Conservation (phyloP, 1,140 invertebrate species). For the Caenorhabditis briggsae region DNA sequence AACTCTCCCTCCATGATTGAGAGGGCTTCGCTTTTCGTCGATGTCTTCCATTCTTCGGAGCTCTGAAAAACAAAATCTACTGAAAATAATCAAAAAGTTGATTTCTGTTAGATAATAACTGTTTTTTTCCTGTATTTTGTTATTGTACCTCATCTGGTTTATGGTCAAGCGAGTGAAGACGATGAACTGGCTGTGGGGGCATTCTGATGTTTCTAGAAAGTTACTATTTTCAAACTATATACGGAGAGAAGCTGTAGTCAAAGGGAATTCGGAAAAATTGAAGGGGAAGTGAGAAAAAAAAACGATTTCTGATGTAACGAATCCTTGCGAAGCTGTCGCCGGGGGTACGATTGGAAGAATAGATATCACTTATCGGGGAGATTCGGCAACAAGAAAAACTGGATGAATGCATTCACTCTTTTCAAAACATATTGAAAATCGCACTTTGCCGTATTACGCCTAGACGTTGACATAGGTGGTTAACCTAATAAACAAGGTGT, state of each 20-base stretch:
- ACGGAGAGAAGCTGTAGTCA: not conserved
- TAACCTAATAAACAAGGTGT: not conserved
- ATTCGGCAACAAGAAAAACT: conserved; percentile 38
- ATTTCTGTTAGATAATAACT: not conserved
- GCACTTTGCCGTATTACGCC: not conserved
- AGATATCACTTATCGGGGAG: conserved; percentile 6
- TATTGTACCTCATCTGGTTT: conserved; percentile 27
- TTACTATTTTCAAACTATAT: not conserved
- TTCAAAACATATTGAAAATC: not conserved
- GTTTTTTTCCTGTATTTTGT: not conserved
- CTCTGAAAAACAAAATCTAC: conserved; percentile 61
- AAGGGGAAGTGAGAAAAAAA: not conserved
- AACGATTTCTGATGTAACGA: conserved; percentile 44
- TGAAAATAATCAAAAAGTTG: not conserved
- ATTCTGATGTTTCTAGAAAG: conserved; percentile 26
- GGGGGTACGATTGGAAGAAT: conserved; percentile 34
- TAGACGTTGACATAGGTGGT: not conserved
- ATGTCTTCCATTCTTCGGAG: conserved; percentile 77
- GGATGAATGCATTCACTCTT: conserved; percentile 8
- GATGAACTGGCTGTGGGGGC: conserved; percentile 42
- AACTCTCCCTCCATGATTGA: conserved; percentile 72
- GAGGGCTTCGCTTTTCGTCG: conserved; percentile 74
- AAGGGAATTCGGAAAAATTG: not conserved
- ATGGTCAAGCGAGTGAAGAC: conserved; percentile 35
- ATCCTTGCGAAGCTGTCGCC: conserved; percentile 28